Percentiles rank a stretch among this genome's conserved stretches.
Conservation (phyloP, 2,113 vertebrate genomes). For the Python bivittatus region DNA sequence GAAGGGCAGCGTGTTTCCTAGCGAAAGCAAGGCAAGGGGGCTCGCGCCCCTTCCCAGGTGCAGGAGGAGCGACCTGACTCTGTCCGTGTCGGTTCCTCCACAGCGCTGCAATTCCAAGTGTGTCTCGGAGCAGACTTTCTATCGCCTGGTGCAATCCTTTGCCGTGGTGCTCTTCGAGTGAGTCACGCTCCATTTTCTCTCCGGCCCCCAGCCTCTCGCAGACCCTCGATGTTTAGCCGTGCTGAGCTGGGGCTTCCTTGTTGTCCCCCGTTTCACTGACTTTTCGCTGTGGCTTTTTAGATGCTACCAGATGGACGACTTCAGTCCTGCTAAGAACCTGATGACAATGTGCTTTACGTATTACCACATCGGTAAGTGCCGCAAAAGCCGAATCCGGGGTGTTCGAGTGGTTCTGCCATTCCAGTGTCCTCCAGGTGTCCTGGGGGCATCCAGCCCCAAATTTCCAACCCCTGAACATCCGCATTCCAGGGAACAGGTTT, state of each 20-base stretch:
- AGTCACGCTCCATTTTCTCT: conserved; percentile 64
- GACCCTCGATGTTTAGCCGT: background rate
- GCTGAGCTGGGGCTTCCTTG: background rate
- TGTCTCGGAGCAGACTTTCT: conserved; percentile 93
- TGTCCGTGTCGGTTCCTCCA: conserved; percentile 33
- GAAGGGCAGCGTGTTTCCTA: background rate
- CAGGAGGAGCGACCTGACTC: background rate
- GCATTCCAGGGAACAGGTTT: background rate
- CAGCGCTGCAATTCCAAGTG: conserved; percentile 98
- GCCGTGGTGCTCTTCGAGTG: conserved; percentile 96
- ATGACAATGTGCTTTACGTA: conserved; percentile 99
- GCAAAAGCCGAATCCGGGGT: background rate
- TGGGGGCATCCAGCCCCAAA: too few relatives aligned
- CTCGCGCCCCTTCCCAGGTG: background rate
- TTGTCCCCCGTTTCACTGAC: accelerated
- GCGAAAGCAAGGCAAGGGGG: too few relatives aligned
- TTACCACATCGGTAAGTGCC: conserved; percentile 86
- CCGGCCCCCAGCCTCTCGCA: too few relatives aligned
- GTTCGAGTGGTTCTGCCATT: too few relatives aligned
- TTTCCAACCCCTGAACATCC: too few relatives aligned
- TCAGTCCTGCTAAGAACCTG: conserved; percentile 94
- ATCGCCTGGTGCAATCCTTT: conserved; percentile 96
- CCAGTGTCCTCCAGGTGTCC: too few relatives aligned
- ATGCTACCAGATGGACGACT: conserved; percentile 96
- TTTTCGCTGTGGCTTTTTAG: conserved; percentile 61